These are phyloP conservation scores for Synanthedon andrenaeformis DNA, from an alignment of 2,888 invertebrate species.

Conservation along the genomic window DNA sequence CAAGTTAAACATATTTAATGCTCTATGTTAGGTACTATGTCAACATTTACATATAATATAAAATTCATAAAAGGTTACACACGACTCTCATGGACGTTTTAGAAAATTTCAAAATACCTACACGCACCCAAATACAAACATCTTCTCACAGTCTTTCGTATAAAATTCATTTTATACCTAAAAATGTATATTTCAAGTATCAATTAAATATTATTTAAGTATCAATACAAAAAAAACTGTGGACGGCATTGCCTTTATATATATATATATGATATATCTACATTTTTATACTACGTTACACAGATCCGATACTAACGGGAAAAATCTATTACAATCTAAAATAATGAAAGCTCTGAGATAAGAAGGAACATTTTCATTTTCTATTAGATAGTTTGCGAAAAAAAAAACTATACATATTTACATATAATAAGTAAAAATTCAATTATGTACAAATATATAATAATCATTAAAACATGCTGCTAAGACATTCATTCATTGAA, in stretches of 20 bases:
- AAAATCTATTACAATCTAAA: background rate
- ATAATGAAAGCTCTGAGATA: background rate
- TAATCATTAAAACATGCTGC: background rate
- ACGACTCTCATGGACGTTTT: slow-evolving; percentile 27
- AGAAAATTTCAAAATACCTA: background rate
- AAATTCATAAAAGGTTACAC: slow-evolving; percentile 21
- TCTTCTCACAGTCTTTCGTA: background rate
- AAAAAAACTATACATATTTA: no score
- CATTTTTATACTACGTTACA: background rate
- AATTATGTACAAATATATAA: no score
- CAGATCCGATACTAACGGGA: background rate
- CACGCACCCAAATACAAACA: background rate
- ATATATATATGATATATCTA: background rate
- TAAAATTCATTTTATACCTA: background rate
- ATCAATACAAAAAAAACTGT: slow-evolving; percentile 27
- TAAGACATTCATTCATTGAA: background rate
- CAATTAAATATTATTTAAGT: slow-evolving; percentile 2
- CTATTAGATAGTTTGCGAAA: background rate
- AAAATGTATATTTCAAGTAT: background rate
- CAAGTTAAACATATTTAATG: background rate
- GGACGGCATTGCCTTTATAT: slow-evolving; percentile 58
- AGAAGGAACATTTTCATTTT: background rate
- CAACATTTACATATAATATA: slow-evolving; percentile 22
- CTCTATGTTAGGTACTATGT: slow-evolving; percentile 24
- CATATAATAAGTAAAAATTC: no score